phyloP scores from a whole-genome alignment of 2,113 vertebrate genomes.

The Alectura lathami region DNA sequence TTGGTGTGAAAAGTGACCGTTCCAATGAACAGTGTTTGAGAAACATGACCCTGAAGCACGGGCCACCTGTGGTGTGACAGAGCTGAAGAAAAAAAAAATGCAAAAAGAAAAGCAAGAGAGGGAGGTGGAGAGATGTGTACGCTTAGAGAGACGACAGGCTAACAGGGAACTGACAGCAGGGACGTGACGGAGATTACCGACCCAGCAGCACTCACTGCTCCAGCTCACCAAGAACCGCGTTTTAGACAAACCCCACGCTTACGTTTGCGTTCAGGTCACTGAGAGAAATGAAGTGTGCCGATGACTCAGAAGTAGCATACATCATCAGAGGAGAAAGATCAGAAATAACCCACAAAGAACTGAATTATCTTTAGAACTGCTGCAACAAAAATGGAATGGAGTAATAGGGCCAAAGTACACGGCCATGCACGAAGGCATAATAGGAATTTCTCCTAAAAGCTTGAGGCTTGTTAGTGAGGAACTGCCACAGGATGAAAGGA shows the following conservation, averaged over 20 bases:
- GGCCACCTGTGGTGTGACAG: neutral
- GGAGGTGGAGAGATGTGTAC: neutral
- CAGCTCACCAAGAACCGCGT: constrained; percentile 5
- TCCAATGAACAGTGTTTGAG: neutral
- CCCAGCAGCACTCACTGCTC: neutral
- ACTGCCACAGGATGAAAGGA: neutral
- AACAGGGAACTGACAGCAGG: neutral
- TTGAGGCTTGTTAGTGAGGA: neutral
- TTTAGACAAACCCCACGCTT: neutral
- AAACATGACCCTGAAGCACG: neutral
- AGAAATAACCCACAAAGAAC: neutral
- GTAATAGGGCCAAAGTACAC: neutral
- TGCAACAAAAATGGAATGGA: neutral
- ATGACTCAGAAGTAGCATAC: neutral
- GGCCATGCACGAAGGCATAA: neutral
- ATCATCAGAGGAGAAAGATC: neutral
- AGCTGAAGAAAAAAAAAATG: neutral
- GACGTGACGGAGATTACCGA: neutral
- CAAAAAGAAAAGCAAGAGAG: neutral
- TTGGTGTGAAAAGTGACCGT: neutral
- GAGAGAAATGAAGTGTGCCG: neutral
- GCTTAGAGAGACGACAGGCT: neutral
- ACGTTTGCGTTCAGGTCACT: neutral
- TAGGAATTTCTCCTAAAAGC: neutral
- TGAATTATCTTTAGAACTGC: neutral